Evolutionary conservation across 1,140 invertebrate genomes (phyloP).

Genomic region (Eupeodes corollae): DNA sequence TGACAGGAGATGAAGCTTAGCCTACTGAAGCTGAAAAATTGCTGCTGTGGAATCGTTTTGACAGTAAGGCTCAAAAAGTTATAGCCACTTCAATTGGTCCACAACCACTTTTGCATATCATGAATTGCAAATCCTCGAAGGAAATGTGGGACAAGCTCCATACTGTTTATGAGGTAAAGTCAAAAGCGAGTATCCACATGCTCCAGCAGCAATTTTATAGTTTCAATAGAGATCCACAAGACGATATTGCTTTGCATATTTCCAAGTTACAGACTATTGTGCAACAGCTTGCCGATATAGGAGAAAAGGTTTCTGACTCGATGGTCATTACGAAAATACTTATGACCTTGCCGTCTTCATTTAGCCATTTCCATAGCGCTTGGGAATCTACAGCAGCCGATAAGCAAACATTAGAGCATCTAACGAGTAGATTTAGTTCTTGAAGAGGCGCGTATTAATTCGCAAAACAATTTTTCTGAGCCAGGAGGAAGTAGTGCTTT

Average conservation of each 20-base stretch:
- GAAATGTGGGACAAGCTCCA: conserved; percentile 33
- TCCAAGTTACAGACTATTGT: conserved; percentile 12
- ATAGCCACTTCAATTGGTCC: conserved; percentile 18
- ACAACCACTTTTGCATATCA: conserved; percentile 22
- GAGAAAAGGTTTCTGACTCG: conserved; percentile 14
- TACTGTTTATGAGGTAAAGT: conserved; percentile 31
- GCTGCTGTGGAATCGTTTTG: no score
- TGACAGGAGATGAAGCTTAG: neutral
- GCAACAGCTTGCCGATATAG: conserved; percentile 14
- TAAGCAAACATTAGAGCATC: neutral
- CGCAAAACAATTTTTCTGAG: no score
- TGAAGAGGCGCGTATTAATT: neutral
- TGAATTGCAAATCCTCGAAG: conserved; percentile 21
- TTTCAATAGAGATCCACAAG: conserved; percentile 10
- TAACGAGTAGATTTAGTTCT: neutral
- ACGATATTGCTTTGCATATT: conserved; percentile 14
- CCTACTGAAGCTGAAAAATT: neutral
- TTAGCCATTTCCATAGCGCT: no score
- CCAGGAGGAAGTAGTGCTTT: no score
- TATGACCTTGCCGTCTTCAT: no score
- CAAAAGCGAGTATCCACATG: conserved; percentile 25
- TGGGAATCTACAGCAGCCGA: no score
- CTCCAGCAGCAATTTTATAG: conserved; percentile 27
- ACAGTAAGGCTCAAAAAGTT: conserved; percentile 16
- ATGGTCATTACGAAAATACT: conserved; percentile 25